Evolutionary conservation across 1,140 invertebrate species (phyloP).

Genomic region (Danaus plexippus): DNA sequence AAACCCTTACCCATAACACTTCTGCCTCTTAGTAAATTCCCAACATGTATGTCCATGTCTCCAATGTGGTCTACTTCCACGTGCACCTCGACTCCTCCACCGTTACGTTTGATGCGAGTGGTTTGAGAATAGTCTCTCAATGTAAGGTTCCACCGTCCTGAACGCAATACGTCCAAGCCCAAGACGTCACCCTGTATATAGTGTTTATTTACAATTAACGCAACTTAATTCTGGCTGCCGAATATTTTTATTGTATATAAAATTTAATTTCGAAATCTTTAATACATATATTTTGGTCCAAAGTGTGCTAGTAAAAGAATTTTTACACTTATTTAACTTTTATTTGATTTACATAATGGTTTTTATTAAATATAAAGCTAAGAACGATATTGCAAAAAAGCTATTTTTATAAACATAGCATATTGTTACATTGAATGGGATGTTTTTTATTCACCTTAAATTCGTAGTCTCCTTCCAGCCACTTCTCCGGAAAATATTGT

Average conservation of each 20-base stretch:
- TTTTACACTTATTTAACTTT: too few species aligned
- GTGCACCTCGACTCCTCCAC: slow-evolving; percentile 68
- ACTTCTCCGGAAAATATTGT: slow-evolving; percentile 87
- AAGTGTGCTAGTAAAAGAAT: too few species aligned
- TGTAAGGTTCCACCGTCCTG: slow-evolving; percentile 81
- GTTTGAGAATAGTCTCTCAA: slow-evolving; percentile 84
- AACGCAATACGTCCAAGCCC: slow-evolving; percentile 73
- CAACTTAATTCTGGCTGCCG: too few species aligned
- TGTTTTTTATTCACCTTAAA: slow-evolving; percentile 51
- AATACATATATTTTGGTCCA: too few species aligned
- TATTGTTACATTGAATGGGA: neutral
- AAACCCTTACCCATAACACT: slow-evolving; percentile 72
- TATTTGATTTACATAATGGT: too few species aligned
- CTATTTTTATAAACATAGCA: neutral
- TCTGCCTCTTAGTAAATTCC: slow-evolving; percentile 78
- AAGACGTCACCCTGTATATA: slow-evolving; percentile 73
- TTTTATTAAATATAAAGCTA: too few species aligned
- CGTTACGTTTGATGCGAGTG: slow-evolving; percentile 77
- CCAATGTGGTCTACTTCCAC: slow-evolving; percentile 81
- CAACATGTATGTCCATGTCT: slow-evolving; percentile 83
- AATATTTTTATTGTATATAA: too few species aligned
- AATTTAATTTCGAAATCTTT: too few species aligned
- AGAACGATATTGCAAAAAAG: neutral
- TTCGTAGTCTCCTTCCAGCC: slow-evolving; percentile 76
- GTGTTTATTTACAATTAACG: neutral